Conservation (phyloP, 2,113 vertebrate species). For the Speoplatyrhinus poulsoni region DNA sequence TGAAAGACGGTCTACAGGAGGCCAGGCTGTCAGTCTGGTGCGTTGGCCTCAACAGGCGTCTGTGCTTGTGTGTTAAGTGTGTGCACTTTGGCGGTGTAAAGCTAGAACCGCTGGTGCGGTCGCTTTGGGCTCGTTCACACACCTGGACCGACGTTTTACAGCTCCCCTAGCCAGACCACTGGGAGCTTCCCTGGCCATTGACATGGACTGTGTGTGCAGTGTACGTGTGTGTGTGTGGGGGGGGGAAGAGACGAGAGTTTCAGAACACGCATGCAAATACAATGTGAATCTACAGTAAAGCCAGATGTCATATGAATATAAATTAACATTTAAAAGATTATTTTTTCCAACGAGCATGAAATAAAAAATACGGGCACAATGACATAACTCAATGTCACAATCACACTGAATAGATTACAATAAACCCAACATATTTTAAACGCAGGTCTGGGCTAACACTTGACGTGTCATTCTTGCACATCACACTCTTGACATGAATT, state of each 20-base stretch:
- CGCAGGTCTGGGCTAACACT: not conserved
- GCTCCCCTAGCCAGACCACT: too few species aligned
- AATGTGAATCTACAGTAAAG: slow-evolving; percentile 15
- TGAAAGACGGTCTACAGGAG: slow-evolving; percentile 28
- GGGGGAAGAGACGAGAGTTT: not conserved
- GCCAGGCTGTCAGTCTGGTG: too few species aligned
- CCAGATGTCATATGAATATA: slow-evolving; percentile 9
- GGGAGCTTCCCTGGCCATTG: not conserved
- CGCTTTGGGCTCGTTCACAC: too few species aligned
- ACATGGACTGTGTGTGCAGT: not conserved
- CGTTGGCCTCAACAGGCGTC: too few species aligned
- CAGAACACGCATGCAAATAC: too few species aligned
- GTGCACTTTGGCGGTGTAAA: too few species aligned
- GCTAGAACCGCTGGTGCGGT: too few species aligned
- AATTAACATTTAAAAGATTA: not conserved
- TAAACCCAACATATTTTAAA: too few species aligned
- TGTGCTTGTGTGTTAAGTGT: too few species aligned
- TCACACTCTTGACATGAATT: slow-evolving; percentile 29
- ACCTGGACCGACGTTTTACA: too few species aligned
- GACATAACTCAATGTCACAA: slow-evolving; percentile 1
- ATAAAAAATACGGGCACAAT: not conserved
- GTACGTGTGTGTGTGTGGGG: not conserved
- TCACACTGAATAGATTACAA: slow-evolving; percentile 7
- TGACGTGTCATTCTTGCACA: slow-evolving; percentile 14
- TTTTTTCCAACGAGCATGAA: too few species aligned